Evolutionary conservation across 2,888 invertebrate genomes (phyloP).

Genomic region (Chrysina gloriosa): DNA sequence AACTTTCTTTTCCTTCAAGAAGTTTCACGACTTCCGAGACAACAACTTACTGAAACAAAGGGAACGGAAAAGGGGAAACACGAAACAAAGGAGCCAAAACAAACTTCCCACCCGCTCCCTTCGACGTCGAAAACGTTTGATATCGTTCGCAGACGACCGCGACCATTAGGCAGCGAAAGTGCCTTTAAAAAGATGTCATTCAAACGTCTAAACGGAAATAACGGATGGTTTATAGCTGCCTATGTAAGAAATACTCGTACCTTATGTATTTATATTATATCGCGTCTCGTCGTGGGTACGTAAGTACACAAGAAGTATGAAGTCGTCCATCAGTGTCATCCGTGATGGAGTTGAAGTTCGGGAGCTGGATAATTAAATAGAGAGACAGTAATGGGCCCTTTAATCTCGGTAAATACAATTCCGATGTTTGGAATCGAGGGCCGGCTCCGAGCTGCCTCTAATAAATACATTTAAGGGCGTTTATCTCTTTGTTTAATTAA

Average conservation of each 20-base stretch:
- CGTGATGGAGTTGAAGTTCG: conserved; percentile 25
- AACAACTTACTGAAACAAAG: no score
- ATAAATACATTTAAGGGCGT: conserved; percentile 30
- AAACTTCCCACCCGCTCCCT: background rate
- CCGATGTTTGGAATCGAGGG: conserved; percentile 17
- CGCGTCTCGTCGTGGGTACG: background rate
- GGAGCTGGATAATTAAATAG: conserved; percentile 27
- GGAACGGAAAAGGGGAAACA: no score
- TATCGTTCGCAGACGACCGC: background rate
- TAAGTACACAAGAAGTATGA: conserved; percentile 16
- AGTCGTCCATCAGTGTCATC: conserved; percentile 35
- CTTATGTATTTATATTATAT: background rate
- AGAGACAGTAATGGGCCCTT: conserved; percentile 31
- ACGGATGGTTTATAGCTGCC: conserved; percentile 17
- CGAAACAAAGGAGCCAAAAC: background rate
- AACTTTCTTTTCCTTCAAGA: no score
- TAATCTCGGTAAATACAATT: conserved; percentile 33
- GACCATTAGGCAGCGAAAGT: conserved; percentile 18
- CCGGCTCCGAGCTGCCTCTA: background rate
- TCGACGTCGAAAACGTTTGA: background rate
- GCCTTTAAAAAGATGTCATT: conserved; percentile 31
- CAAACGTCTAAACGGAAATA: conserved; percentile 21
- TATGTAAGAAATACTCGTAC: background rate
- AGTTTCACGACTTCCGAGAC: no score
- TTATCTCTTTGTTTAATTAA: conserved; percentile 26